A percentile compares a stretch with the other conserved stretches of the same genome.
Evolutionary conservation across 2,113 vertebrate genomes (phyloP).

Genomic region (Microtus oregoni): DNA sequence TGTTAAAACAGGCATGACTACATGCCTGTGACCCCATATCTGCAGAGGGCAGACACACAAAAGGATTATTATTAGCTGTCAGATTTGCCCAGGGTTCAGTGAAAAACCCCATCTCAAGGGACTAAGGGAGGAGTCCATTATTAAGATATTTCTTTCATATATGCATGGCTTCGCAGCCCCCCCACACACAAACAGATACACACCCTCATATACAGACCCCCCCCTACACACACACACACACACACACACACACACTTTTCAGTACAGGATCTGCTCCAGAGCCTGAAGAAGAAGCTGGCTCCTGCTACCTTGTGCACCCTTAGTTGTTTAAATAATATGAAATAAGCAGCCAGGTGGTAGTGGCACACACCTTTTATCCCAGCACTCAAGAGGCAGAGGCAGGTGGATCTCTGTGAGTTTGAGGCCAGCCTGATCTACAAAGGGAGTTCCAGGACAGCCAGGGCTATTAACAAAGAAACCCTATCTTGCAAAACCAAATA

Average conservation of each 20-base stretch:
- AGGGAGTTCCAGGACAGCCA: no score
- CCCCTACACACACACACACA: neutral
- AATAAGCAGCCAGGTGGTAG: neutral
- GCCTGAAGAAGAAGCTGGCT: neutral
- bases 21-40: neutral
- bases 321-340: neutral
- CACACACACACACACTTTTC: neutral
- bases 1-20: neutral
- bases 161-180: neutral
- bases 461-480: no score
- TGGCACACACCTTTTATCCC: no score
- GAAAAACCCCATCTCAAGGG: neutral
- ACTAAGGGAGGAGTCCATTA: neutral
- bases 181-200: neutral
- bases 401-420: no score
- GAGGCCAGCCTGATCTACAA: no score
- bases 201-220: neutral
- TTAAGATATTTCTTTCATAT: neutral
- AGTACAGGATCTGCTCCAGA: fast-evolving
- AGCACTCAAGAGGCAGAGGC: no score
- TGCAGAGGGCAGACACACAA: neutral
- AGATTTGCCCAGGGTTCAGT: neutral
- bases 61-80: neutral
- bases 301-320: neutral
- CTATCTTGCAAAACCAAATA: no score